Conservation (phyloP, 2,113 vertebrate species). For the Pica pica region DNA sequence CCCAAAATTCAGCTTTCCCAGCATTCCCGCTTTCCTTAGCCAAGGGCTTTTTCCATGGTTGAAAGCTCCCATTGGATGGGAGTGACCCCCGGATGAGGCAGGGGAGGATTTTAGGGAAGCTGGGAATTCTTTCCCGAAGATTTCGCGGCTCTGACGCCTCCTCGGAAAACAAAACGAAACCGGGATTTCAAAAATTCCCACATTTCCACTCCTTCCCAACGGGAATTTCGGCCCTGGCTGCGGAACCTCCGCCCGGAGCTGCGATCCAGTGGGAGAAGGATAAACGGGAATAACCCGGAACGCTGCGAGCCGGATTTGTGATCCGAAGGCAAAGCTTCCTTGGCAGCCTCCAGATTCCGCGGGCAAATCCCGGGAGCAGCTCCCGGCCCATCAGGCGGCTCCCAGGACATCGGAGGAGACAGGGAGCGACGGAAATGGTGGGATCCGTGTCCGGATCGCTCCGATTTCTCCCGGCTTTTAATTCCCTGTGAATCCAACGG, state of each 20-base stretch:
- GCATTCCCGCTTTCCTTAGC: not conserved
- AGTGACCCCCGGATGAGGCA: fast-evolving
- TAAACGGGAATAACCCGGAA: not conserved
- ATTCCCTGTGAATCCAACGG: not conserved
- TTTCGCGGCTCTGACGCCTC: fast-evolving
- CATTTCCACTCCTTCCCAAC: not conserved
- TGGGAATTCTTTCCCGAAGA: not conserved
- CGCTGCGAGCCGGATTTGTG: fast-evolving
- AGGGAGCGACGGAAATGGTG: fast-evolving
- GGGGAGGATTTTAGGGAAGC: not conserved
- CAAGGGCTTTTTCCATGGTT: fast-evolving
- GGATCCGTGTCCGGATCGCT: fast-evolving
- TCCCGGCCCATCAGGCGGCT: not conserved
- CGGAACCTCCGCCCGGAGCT: fast-evolving
- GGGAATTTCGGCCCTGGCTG: not conserved
- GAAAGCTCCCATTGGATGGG: not conserved
- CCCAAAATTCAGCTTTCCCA: not conserved
- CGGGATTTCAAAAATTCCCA: fast-evolving
- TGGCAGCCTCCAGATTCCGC: not conserved
- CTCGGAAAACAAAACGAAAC: not conserved
- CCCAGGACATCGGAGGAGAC: not conserved
- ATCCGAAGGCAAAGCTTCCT: not conserved
- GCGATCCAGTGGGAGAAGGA: fast-evolving
- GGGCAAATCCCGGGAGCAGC: not conserved
- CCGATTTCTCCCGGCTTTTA: not conserved